Conservation (phyloP, 2,888 invertebrate genomes). For the Pandemis heparana region DNA sequence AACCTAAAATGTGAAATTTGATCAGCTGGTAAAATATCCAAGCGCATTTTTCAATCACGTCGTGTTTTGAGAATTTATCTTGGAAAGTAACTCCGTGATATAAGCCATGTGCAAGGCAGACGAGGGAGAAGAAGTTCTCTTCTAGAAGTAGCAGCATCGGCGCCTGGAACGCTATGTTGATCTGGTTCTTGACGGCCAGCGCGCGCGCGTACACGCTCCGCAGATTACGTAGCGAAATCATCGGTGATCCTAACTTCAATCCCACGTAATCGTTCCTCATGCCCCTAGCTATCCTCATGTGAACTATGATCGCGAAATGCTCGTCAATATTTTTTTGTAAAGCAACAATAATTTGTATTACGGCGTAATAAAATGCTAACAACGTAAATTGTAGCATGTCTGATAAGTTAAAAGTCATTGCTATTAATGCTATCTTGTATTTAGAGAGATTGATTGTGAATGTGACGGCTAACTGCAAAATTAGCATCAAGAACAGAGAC, state of each 20-base stretch:
- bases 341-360: slow-evolving; percentile 36
- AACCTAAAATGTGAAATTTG: slow-evolving; percentile 12
- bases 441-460: not conserved
- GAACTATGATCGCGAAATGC: slow-evolving; percentile 6
- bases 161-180: slow-evolving; percentile 38
- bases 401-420: slow-evolving; percentile 25
- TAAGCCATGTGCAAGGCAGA: slow-evolving; percentile 35
- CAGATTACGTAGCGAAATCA: slow-evolving; percentile 15
- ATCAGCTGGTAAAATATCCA: slow-evolving; percentile 2
- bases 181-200: slow-evolving; percentile 15
- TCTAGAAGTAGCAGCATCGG: slow-evolving; percentile 31
- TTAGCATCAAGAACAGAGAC: not conserved
- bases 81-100: slow-evolving; percentile 40
- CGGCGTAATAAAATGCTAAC: slow-evolving; percentile 26
- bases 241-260: not conserved
- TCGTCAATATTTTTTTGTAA: slow-evolving; percentile 40
- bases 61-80: not conserved
- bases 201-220: slow-evolving; percentile 31
- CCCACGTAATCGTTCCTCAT: not conserved
- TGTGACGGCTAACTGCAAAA: not conserved
- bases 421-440: slow-evolving; percentile 29
- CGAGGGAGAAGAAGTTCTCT: slow-evolving; percentile 37
- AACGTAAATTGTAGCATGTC: slow-evolving; percentile 37
- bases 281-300: not conserved
- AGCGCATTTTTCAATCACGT: not conserved